Conservation (phyloP, 2,888 invertebrate genomes). For the Pachydiplax longipennis region DNA sequence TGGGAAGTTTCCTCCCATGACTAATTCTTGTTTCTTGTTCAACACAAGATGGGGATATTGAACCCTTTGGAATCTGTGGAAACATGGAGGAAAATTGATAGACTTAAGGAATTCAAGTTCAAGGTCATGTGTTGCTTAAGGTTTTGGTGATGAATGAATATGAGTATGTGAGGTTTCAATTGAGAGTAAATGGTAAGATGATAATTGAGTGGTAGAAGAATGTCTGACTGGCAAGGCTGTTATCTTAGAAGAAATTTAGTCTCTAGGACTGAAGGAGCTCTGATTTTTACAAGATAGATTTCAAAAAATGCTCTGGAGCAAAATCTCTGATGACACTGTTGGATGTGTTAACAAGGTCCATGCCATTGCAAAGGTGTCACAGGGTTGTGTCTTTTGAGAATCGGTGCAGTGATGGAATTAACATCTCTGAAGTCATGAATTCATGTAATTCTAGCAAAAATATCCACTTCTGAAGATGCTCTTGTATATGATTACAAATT, state of each 20-base stretch:
- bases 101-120: conserved; percentile 7
- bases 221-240: conserved; percentile 41
- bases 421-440: conserved; percentile 27
- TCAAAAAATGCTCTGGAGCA: neutral
- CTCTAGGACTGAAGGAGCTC: conserved; percentile 19
- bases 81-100: conserved; percentile 19
- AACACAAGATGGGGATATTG: neutral
- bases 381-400: conserved; percentile 9
- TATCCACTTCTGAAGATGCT: conserved; percentile 43
- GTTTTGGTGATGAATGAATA: conserved; percentile 7
- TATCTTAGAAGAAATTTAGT: conserved; percentile 40
- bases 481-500: conserved; percentile 32
- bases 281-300: conserved; percentile 24
- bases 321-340: conserved; percentile 21
- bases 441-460: conserved; percentile 42
- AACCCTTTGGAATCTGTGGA: conserved; percentile 38
- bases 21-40: conserved; percentile 34
- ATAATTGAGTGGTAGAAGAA: conserved; percentile 10
- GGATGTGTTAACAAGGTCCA: conserved; percentile 17
- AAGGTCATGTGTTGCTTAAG: conserved; percentile 32
- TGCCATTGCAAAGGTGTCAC: neutral
- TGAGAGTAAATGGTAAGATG: conserved; percentile 1
- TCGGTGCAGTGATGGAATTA: neutral
- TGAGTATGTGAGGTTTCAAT: neutral
- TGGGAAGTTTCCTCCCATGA: neutral